Evolutionary conservation across 2,888 invertebrate species (phyloP), one percentile per base, ranked within the genome.

Genomic region (Alviniconcha strummeri): DNA sequence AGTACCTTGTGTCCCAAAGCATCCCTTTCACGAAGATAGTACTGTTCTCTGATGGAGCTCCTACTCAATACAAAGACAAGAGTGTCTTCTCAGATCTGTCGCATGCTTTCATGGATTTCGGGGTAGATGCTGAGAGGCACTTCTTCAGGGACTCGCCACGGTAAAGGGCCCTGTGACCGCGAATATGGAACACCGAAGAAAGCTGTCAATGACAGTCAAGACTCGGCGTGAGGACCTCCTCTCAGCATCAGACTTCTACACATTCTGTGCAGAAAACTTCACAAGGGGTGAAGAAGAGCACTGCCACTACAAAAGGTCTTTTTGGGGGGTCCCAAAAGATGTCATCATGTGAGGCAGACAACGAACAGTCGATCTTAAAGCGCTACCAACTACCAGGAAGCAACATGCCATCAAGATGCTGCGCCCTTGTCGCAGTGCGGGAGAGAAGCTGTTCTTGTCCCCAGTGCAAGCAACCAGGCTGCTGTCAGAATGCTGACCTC

Each of bases 151-250:
- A 55, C 76, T 55, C 8, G 76, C 8, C 56, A 55, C 15, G 76
- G 76, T 5, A 76, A 76, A n/a, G 56, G 56, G 7, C 54, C 76
- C 56, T 11, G 76, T n/a, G 76, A 76, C 57, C 17, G 17, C n/a
- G 76, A 76, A 76, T 56, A 55, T 76, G 76, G 76, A n/a, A 57
- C 57, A 6, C 55, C 55, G 15, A 76, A 76, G 36, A 76, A 57
- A 55, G 5, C 57, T 4, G 8, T 57, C 4, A 36, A 55, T 11
- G 55, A 55, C 17, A 17, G 17, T 76, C 15, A 76, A 57, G 57
- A 55, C 6, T 5, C 5, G 55, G 4, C 4, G 55, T 17, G 76
- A 54, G 6, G 55, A 56, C 15, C 54, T 76, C 4, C 55, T 7
- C 8, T 57, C n/a, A 11, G 15, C 57, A 4, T 3, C 11, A 77